Conservation (phyloP, 2,113 vertebrate genomes). For the Etia nguti region DNA sequence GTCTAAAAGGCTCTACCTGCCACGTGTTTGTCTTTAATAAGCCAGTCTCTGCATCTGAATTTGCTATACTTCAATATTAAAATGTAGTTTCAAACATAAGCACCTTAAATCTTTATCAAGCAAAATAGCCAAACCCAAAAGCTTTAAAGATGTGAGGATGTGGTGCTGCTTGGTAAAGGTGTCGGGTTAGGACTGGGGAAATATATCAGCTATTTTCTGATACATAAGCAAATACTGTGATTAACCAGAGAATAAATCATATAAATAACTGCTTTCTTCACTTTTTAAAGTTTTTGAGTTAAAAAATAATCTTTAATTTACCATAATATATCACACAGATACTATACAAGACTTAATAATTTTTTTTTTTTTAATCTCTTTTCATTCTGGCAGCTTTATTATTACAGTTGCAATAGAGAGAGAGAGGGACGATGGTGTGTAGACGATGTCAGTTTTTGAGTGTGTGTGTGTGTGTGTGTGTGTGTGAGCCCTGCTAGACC, state of each 20-base stretch:
- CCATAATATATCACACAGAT: neutral
- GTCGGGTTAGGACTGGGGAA: neutral
- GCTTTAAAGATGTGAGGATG: neutral
- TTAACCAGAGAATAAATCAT: neutral
- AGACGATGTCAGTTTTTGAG: neutral
- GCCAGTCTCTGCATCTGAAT: neutral
- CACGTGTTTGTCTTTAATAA: neutral
- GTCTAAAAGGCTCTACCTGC: neutral
- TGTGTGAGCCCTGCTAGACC: slow-evolving; percentile 37
- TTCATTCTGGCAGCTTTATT: neutral
- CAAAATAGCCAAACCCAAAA: neutral
- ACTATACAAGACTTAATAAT: neutral
- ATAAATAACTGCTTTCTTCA: neutral
- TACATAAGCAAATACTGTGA: neutral
- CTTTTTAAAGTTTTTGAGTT: neutral
- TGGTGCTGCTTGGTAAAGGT: neutral
- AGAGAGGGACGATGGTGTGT: neutral
- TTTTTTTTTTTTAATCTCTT: neutral
- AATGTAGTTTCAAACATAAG: neutral
- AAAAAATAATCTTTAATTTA: neutral
- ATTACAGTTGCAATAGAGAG: neutral
- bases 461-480: neutral
- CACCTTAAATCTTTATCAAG: neutral
- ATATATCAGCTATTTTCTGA: neutral
- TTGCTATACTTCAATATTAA: neutral